These are phyloP conservation scores for Caenorhabditis panamensis DNA, from an alignment of 2,888 invertebrate genomes.

Conservation along the genomic window DNA sequence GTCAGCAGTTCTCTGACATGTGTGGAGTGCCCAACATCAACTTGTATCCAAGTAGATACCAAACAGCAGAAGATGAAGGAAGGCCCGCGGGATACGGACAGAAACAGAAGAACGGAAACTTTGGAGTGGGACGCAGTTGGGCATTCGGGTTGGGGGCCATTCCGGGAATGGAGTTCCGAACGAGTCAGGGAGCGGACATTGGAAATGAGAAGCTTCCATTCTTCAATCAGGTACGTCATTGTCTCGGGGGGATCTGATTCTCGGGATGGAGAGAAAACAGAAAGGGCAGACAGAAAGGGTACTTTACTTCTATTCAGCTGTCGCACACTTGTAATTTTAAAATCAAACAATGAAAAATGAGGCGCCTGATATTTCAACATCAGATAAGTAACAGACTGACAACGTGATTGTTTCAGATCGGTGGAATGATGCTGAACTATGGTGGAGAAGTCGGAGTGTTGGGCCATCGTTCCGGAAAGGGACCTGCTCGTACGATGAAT, in stretches of 20 bases:
- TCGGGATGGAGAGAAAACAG: not conserved
- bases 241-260: not conserved
- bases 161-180: slow-evolving; percentile 69
- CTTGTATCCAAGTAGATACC: slow-evolving; percentile 66
- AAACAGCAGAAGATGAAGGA: slow-evolving; percentile 67
- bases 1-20: slow-evolving; percentile 75
- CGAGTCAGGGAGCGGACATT: slow-evolving; percentile 71
- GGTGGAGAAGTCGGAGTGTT: slow-evolving; percentile 74
- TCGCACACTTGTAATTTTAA: not conserved
- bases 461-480: slow-evolving; percentile 72
- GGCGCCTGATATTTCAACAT: no score
- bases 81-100: slow-evolving; percentile 77
- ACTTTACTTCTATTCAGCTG: no score
- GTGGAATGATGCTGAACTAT: slow-evolving; percentile 76
- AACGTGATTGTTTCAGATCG: slow-evolving; percentile 60
- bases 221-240: slow-evolving; percentile 66
- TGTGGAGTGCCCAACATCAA: slow-evolving; percentile 77
- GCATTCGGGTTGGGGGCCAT: slow-evolving; percentile 75
- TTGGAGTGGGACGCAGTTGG: slow-evolving; percentile 74
- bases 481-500: slow-evolving; percentile 73
- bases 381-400: not conserved
- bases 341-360: not conserved
- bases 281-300: not conserved
- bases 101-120: slow-evolving; percentile 77
- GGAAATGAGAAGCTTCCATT: slow-evolving; percentile 71